Evolutionary conservation across 2,113 vertebrate species (phyloP).

Genomic region (Rhea americana): DNA sequence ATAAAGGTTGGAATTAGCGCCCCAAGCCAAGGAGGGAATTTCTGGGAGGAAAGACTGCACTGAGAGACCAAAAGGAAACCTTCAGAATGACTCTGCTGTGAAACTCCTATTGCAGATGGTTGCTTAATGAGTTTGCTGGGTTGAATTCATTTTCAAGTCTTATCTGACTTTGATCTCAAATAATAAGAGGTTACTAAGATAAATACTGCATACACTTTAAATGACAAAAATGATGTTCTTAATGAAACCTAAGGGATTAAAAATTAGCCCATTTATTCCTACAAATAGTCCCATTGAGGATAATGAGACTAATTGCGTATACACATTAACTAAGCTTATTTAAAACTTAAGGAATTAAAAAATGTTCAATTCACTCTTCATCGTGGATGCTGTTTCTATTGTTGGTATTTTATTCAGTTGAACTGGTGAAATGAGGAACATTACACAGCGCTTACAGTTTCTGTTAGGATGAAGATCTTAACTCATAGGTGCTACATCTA

Average conservation of each 20-base stretch:
- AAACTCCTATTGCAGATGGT: neutral
- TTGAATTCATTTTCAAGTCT: conserved; percentile 34
- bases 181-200: conserved; percentile 31
- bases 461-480: neutral
- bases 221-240: neutral
- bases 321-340: neutral
- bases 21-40: neutral
- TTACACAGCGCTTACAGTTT: neutral
- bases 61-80: neutral
- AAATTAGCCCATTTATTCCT: conserved; percentile 7
- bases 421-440: neutral
- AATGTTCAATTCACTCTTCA: neutral
- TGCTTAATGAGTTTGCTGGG: neutral
- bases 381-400: neutral
- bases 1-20: neutral
- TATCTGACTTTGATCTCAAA: conserved; percentile 37
- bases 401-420: neutral
- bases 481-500: neutral
- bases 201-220: conserved; percentile 20
- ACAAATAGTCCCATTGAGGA: neutral
- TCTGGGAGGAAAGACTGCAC: conserved; percentile 1
- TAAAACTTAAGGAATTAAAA: neutral
- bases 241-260: conserved; percentile 33
- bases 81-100: neutral
- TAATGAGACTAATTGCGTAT: neutral